Evolutionary conservation across 2,113 vertebrate genomes (phyloP), one percentile per base, ranked within the genome.

Genomic region (Nansenia antarctica): DNA sequence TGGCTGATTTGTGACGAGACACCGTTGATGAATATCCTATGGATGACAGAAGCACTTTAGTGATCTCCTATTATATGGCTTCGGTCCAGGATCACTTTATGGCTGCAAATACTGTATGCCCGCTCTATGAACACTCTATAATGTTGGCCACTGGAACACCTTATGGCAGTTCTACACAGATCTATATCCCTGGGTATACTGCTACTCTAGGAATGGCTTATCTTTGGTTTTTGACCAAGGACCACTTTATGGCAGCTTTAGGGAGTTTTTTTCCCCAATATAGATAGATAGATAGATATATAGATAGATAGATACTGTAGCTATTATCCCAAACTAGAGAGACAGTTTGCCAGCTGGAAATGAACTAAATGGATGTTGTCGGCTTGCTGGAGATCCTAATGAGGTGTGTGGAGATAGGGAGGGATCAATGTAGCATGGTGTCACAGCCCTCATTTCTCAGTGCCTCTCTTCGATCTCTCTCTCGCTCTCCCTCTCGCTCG

Each of bases 201-300:
- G n/a, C n/a, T n/a, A n/a, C n/a, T n/a, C n/a, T n/a, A n/a, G n/a
- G n/a, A n/a, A n/a, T n/a, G n/a, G n/a, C n/a, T n/a, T n/a, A n/a
- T 42, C 14, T 4, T 1, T 18, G n/a, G n/a, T 7, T 8, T 49
- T 49, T 22, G 45, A 49, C n/a, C 0, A 0, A 65, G 59, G 69
- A 58, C 72, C 67, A 69, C 75, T 78, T 54, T 74, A 73, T 49
- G 54, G 58, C 59, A 60, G 59, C 52, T 61, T 72, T 69, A n/a
- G n/a, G n/a, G n/a, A n/a, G n/a, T n/a, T n/a, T n/a, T n/a, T n/a
- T n/a, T n/a, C n/a, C n/a, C n/a, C n/a, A n/a, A n/a, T n/a, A n/a
- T n/a, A n/a, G n/a, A n/a, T n/a, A n/a, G n/a, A n/a, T n/a, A n/a
- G n/a, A n/a, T n/a, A n/a, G n/a, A n/a, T n/a, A n/a, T n/a, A n/a